phyloP scores from a whole-genome alignment of 2,888 invertebrate genomes.

The Apotomis turbidana region DNA sequence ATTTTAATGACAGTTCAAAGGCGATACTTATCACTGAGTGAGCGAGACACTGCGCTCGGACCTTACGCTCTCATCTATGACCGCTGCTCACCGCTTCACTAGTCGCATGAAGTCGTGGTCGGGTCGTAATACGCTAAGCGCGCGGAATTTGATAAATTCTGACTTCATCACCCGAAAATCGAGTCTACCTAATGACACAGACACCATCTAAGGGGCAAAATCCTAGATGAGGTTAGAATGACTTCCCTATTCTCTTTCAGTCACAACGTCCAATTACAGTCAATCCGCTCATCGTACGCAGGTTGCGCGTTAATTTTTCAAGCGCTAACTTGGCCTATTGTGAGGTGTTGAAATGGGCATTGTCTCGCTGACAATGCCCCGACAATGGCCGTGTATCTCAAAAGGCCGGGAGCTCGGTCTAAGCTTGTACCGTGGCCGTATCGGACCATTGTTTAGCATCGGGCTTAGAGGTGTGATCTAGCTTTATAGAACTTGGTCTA shows the following conservation, averaged over 20 bases:
- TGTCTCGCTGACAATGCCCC: slow-evolving; percentile 69
- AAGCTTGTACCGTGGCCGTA: slow-evolving; percentile 44
- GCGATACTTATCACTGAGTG: too few species aligned
- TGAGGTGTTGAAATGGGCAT: slow-evolving; percentile 69
- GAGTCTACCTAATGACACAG: too few species aligned
- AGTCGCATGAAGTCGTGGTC: too few species aligned
- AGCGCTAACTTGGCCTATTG: slow-evolving; percentile 65
- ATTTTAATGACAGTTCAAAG: too few species aligned
- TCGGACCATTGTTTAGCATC: slow-evolving; percentile 41
- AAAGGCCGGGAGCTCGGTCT: slow-evolving; percentile 64
- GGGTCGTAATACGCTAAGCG: too few species aligned
- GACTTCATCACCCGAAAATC: too few species aligned
- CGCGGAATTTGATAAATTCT: too few species aligned
- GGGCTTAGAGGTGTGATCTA: slow-evolving; percentile 39
- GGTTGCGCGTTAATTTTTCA: slow-evolving; percentile 68
- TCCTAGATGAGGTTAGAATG: neutral
- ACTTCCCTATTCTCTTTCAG: slow-evolving; percentile 21
- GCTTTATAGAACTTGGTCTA: slow-evolving; percentile 8
- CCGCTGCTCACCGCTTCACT: too few species aligned
- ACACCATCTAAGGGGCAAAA: neutral
- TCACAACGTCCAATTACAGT: slow-evolving; percentile 43
- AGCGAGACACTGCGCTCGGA: too few species aligned
- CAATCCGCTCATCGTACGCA: slow-evolving; percentile 62
- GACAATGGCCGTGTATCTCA: slow-evolving; percentile 68
- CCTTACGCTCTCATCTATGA: too few species aligned